Conservation (phyloP, 2,888 invertebrate species). For the Xestia ashworthii region DNA sequence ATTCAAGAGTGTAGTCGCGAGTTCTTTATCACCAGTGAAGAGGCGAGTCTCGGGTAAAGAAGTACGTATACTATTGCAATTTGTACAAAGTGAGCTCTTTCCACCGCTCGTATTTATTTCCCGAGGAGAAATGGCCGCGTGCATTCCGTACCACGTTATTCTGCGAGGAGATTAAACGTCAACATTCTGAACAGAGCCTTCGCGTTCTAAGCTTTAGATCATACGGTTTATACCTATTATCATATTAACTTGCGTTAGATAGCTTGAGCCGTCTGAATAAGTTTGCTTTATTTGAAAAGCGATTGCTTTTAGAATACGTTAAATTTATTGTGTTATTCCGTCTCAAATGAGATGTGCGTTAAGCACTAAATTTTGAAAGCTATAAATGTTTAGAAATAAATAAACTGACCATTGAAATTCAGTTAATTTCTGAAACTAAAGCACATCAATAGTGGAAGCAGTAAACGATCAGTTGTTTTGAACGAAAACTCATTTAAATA, state of each 20-base stretch:
- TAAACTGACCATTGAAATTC: not conserved
- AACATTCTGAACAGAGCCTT: conserved; percentile 65
- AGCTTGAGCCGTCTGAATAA: conserved; percentile 30
- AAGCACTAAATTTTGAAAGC: not conserved
- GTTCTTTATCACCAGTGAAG: conserved; percentile 73
- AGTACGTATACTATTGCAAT: conserved; percentile 71
- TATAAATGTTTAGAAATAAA: not conserved
- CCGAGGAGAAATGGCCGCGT: conserved; percentile 70
- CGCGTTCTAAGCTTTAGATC: conserved; percentile 59
- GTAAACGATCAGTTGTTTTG: conserved; percentile 9
- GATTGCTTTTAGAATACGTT: conserved; percentile 29
- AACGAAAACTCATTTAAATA: conserved; percentile 41
- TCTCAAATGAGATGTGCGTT: conserved; percentile 14
- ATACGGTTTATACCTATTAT: conserved; percentile 61
- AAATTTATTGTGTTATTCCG: conserved; percentile 27
- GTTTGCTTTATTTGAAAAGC: conserved; percentile 44
- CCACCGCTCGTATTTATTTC: conserved; percentile 75
- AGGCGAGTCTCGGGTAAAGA: conserved; percentile 62
- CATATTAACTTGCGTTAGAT: conserved; percentile 60
- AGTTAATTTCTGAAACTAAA: conserved; percentile 11
- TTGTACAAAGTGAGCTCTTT: conserved; percentile 77
- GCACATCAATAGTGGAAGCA: conserved; percentile 6
- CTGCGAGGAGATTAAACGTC: conserved; percentile 74
- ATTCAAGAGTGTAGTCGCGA: conserved; percentile 62
- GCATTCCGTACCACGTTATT: conserved; percentile 71